These are phyloP conservation scores for Lepidiolamprologus cunningtoni DNA, from an alignment of 2,113 vertebrate genomes.

Conservation along the genomic window DNA sequence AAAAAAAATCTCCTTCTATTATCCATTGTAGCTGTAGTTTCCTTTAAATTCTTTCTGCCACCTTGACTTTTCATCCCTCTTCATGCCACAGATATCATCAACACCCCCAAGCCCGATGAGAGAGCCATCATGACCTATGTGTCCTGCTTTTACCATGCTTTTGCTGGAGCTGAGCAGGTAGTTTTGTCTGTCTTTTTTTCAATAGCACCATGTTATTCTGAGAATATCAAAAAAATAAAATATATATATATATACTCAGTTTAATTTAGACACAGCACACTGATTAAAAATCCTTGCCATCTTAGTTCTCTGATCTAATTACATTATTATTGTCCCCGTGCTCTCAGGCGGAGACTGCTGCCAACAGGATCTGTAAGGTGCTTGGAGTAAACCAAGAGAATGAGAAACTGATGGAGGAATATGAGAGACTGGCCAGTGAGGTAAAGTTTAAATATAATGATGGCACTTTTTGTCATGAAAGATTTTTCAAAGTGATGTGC, in stretches of 20 bases:
- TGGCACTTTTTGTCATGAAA: not conserved
- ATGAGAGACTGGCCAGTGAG: conserved; percentile 97
- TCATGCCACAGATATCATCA: conserved; percentile 85
- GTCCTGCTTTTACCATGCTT: conserved; percentile 98
- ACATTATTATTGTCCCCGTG: not conserved
- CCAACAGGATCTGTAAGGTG: conserved; percentile 97
- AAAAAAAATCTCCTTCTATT: not conserved
- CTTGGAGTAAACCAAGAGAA: conserved; percentile 99
- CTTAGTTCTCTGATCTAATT: not conserved
- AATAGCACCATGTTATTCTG: not conserved
- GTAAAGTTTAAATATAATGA: conserved; percentile 64
- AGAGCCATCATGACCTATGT: conserved; percentile 99
- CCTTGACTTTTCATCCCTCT: not conserved
- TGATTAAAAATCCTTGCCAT: not conserved
- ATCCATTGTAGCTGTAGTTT: not conserved
- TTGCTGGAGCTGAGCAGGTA: conserved; percentile 97
- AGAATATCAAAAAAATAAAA: not conserved
- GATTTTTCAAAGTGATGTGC: not conserved
- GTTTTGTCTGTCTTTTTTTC: not conserved
- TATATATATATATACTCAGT: not conserved
- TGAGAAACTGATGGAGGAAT: conserved; percentile 98
- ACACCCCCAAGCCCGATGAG: conserved; percentile 96
- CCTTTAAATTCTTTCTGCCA: not conserved
- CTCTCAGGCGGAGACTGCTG: conserved; percentile 91
- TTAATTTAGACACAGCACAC: not conserved